Conservation (phyloP, 2,113 vertebrate species). For the Ancistrus triradiatus region DNA sequence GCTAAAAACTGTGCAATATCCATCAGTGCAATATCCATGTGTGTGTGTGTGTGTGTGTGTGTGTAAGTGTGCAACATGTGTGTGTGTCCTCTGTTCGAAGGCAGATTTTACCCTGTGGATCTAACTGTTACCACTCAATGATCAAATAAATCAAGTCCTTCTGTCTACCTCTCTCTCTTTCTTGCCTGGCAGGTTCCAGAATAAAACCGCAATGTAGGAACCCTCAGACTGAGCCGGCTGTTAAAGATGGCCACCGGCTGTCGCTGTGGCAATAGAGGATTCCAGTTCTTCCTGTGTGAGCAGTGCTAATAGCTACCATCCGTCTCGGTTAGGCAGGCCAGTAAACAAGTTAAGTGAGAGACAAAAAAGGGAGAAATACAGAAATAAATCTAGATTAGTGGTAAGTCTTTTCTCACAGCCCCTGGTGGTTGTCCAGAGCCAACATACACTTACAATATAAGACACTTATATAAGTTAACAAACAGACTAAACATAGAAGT, state of each 20-base stretch:
- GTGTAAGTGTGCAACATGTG: conserved; percentile 11
- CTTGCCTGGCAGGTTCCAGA: no score
- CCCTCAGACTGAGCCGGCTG: background rate
- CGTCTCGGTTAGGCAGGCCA: conserved; percentile 4
- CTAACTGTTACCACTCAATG: conserved; percentile 34
- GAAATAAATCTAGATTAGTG: conserved; percentile 2
- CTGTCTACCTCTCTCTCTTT: background rate
- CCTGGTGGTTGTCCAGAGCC: background rate
- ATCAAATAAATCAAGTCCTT: conserved; percentile 15
- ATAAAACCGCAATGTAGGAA: conserved; percentile 15
- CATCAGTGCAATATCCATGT: background rate
- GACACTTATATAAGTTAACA: background rate
- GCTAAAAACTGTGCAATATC: conserved; percentile 2
- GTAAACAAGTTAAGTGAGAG: background rate
- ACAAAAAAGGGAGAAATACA: background rate
- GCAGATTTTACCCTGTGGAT: conserved; percentile 18
- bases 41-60: conserved; percentile 23
- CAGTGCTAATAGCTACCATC: conserved; percentile 29
- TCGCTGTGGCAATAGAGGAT: background rate
- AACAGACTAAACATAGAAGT: background rate
- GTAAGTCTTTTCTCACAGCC: background rate
- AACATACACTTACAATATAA: background rate
- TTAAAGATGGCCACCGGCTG: conserved; percentile 18
- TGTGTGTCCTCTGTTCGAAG: conserved; percentile 16
- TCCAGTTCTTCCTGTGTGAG: conserved; percentile 27